Evolutionary conservation across 1,140 invertebrate species (phyloP).

Genomic region (Centruroides vittatus): DNA sequence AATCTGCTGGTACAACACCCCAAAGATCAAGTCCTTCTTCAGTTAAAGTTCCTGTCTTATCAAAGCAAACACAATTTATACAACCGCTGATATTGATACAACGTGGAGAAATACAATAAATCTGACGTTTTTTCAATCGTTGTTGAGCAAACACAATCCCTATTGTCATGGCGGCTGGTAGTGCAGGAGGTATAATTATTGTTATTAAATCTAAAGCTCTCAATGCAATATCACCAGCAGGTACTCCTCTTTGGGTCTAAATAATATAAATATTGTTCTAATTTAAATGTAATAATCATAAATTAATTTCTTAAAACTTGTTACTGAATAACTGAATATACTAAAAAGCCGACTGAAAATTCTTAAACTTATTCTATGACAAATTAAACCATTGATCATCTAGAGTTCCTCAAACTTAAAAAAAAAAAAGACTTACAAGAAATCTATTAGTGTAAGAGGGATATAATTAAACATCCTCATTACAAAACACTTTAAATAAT

Average conservation of each 20-base stretch:
- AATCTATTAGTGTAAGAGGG: no score
- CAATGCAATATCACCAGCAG: slow-evolving; percentile 22
- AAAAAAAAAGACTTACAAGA: no score
- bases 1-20: slow-evolving; percentile 53
- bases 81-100: slow-evolving; percentile 84
- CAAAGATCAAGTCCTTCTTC: slow-evolving; percentile 87
- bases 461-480: no score
- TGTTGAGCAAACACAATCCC: slow-evolving; percentile 70
- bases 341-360: no score
- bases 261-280: neutral
- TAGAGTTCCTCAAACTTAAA: no score
- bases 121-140: slow-evolving; percentile 51
- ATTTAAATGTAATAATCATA: neutral
- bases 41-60: slow-evolving; percentile 93
- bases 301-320: neutral
- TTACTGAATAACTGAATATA: no score
- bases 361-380: no score
- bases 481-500: no score
- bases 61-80: slow-evolving; percentile 85
- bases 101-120: slow-evolving; percentile 81
- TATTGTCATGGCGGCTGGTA: slow-evolving; percentile 88
- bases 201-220: slow-evolving; percentile 75
- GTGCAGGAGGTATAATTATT: slow-evolving; percentile 82
- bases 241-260: slow-evolving; percentile 8
- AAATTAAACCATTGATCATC: no score